Percentiles rank a stretch among this genome's conserved stretches.
Conservation (phyloP, 1,140 invertebrate genomes). For the Formica exsecta region DNA sequence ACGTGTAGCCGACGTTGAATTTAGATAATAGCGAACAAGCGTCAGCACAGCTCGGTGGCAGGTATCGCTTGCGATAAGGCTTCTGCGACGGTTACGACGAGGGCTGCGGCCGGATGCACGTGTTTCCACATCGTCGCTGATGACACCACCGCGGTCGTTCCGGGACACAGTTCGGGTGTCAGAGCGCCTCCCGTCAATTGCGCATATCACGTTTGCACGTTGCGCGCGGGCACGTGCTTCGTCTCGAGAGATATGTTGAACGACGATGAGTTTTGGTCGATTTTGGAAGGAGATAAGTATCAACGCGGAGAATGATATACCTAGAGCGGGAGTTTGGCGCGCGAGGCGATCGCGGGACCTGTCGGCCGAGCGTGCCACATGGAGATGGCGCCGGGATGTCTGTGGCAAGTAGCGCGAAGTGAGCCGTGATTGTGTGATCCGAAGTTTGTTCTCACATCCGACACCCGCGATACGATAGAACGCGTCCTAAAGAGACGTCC, state of each 20-base stretch:
- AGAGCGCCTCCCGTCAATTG: slow-evolving; percentile 55
- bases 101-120: slow-evolving; percentile 61
- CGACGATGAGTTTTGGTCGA: background rate
- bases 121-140: slow-evolving; percentile 66
- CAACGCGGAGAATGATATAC: background rate
- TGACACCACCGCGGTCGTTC: slow-evolving; percentile 53
- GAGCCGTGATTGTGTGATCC: too few relatives aligned
- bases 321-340: slow-evolving; percentile 18
- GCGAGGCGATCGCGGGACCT: background rate
- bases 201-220: slow-evolving; percentile 37
- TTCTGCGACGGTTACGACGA: slow-evolving; percentile 48
- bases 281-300: background rate
- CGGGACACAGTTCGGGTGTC: background rate
- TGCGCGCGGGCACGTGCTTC: slow-evolving; percentile 16
- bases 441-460: background rate
- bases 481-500: background rate
- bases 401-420: background rate
- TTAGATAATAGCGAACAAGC: slow-evolving; percentile 50
- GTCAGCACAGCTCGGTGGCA: slow-evolving; percentile 61
- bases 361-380: slow-evolving; percentile 13
- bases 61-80: slow-evolving; percentile 12
- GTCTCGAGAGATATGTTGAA: background rate
- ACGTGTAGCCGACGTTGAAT: slow-evolving; percentile 45
- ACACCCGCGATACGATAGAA: background rate
- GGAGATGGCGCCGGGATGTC: background rate